A percentile compares a stretch with the other conserved stretches of the same genome.
These are phyloP conservation scores for Panorpa germanica DNA, from an alignment of 2,888 invertebrate genomes.

Conservation along the genomic window DNA sequence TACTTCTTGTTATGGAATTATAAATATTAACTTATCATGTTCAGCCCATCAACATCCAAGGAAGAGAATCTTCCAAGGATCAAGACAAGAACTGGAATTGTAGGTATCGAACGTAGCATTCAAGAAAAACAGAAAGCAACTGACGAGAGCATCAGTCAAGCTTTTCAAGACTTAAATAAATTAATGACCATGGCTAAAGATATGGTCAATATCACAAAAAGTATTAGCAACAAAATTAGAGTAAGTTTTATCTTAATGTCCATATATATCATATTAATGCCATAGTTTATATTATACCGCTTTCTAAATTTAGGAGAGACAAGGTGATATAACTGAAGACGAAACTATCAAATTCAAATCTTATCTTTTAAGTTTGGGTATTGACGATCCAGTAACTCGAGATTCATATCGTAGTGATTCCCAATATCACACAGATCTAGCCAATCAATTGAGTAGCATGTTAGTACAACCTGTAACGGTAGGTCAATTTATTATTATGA, in stretches of 20 bases:
- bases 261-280: no score
- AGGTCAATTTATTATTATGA: constrained; percentile 14
- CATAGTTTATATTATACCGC: constrained; percentile 2
- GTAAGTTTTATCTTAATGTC: constrained; percentile 24
- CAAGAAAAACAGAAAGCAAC: constrained; percentile 82
- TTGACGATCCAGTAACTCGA: constrained; percentile 93
- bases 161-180: constrained; percentile 89
- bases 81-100: constrained; percentile 72
- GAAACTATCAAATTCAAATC: constrained; percentile 94
- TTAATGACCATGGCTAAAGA: constrained; percentile 94
- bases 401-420: constrained; percentile 73
- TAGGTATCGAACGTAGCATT: constrained; percentile 86
- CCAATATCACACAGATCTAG: constrained; percentile 68
- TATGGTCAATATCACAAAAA: constrained; percentile 86
- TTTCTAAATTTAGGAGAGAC: constrained; percentile 45
- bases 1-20: constrained; percentile 16
- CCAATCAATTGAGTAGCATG: constrained; percentile 69
- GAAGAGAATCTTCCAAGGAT: constrained; percentile 25
- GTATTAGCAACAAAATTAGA: constrained; percentile 80
- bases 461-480: constrained; percentile 67
- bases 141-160: constrained; percentile 76
- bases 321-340: constrained; percentile 92
- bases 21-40: constrained; percentile 16
- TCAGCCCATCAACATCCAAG: constrained; percentile 10
- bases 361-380: constrained; percentile 89